Percentiles rank a stretch among this genome's conserved stretches.
Evolutionary conservation across 2,888 invertebrate species (phyloP).

Genomic region (Trichogramma evanescens): DNA sequence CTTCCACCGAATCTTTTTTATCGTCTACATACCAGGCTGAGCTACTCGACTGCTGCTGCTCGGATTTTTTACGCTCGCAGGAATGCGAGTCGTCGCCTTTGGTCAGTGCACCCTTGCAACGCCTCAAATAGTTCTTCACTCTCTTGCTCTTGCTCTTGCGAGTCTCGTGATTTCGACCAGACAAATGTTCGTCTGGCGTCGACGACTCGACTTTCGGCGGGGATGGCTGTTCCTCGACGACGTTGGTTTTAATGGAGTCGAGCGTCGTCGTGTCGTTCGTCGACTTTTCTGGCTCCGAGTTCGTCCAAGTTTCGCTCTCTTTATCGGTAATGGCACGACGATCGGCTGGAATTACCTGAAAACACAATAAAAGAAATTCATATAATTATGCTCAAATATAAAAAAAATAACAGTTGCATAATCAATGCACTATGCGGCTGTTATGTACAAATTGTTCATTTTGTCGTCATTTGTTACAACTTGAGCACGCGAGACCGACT

Average conservation of each 20-base stretch:
- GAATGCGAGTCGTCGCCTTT: conserved; percentile 33
- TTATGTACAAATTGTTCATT: too few relatives aligned
- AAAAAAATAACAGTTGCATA: not conserved
- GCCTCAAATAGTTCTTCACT: conserved; percentile 52
- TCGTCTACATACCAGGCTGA: conserved; percentile 16
- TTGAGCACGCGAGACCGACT: too few relatives aligned
- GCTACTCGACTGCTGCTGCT: conserved; percentile 3
- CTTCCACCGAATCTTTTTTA: conserved; percentile 8
- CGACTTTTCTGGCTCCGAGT: conserved; percentile 21
- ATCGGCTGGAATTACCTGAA: conserved; percentile 43
- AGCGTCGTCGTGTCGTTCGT: not conserved
- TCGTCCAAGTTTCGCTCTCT: conserved; percentile 38
- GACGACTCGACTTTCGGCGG: conserved; percentile 13
- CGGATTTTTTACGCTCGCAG: conserved; percentile 31
- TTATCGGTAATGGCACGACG: conserved; percentile 36
- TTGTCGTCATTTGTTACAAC: too few relatives aligned
- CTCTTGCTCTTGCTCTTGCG: conserved; percentile 52
- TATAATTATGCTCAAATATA: not conserved
- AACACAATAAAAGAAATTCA: conserved; percentile 13
- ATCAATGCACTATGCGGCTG: too few relatives aligned
- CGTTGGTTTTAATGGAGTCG: conserved; percentile 19
- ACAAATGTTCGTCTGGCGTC: conserved; percentile 28
- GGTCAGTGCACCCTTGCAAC: conserved; percentile 50
- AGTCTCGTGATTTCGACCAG: conserved; percentile 42
- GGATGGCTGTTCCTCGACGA: conserved; percentile 15